Conservation (phyloP, 1,140 invertebrate species). For the Piezodorus guildinii region DNA sequence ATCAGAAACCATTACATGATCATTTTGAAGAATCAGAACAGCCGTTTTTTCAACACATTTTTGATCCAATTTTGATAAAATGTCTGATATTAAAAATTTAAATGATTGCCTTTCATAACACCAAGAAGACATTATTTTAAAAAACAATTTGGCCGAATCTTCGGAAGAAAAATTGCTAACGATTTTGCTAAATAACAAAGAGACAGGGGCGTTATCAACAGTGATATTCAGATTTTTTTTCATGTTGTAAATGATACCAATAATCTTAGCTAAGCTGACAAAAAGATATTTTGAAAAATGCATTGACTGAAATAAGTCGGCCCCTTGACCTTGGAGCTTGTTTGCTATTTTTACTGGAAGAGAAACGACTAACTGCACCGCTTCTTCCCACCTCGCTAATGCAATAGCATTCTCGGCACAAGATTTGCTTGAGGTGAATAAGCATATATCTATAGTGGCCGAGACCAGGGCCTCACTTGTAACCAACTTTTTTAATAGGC, state of each 20-base stretch:
- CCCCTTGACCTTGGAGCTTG: constrained; percentile 40
- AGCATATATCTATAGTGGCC: constrained; percentile 32
- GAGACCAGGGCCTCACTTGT: constrained; percentile 45
- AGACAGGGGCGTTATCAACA: constrained; percentile 37
- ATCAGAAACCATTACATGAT: constrained; percentile 10
- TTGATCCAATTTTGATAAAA: constrained; percentile 37
- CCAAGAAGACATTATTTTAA: constrained; percentile 34
- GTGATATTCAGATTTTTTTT: constrained; percentile 34
- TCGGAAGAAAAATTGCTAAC: constrained; percentile 40
- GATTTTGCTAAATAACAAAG: constrained; percentile 47
- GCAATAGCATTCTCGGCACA: not conserved
- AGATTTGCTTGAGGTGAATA: not conserved
- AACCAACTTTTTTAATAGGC: constrained; percentile 39
- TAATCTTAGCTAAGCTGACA: constrained; percentile 43
- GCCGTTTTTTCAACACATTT: constrained; percentile 36
- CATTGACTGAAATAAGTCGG: constrained; percentile 44
- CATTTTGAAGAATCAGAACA: constrained; percentile 33
- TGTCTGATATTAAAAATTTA: constrained; percentile 2
- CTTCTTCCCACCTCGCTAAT: constrained; percentile 38
- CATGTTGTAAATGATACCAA: constrained; percentile 40
- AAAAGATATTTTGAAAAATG: constrained; percentile 45
- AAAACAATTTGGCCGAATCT: constrained; percentile 31
- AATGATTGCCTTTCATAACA: constrained; percentile 14
- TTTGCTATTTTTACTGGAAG: constrained; percentile 57
- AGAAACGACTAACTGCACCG: constrained; percentile 48